Conservation (phyloP, 2,113 vertebrate species). For the Microtus ochrogaster region DNA sequence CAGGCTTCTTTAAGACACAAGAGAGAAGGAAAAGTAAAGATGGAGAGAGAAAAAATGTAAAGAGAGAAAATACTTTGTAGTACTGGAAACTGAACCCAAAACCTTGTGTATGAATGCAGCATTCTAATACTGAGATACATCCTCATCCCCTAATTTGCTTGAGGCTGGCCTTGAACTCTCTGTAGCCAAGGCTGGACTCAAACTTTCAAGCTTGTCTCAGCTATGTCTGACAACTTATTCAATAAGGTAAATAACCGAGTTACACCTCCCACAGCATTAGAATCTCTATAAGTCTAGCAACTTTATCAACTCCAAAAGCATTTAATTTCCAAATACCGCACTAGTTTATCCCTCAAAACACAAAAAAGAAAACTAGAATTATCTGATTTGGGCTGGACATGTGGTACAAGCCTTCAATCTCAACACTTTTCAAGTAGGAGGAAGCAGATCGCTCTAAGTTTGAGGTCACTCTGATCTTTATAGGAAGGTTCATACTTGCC, state of each 20-base stretch:
- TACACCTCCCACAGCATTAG: neutral
- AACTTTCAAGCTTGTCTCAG: neutral
- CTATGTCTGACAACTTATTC: neutral
- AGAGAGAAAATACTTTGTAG: neutral
- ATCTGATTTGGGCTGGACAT: neutral
- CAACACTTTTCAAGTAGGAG: neutral
- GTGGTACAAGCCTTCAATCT: neutral
- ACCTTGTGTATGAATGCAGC: neutral
- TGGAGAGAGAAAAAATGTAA: neutral
- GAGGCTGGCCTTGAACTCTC: neutral
- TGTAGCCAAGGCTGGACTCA: neutral
- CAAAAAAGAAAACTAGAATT: neutral
- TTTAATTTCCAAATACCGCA: slow-evolving; percentile 4
- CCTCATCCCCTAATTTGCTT: no score
- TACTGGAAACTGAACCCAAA: neutral
- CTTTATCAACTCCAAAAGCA: neutral
- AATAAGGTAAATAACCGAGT: slow-evolving; percentile 15
- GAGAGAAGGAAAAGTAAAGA: neutral
- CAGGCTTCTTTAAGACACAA: neutral
- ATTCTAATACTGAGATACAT: neutral
- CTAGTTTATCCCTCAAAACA: slow-evolving; percentile 30
- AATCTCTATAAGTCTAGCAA: neutral
- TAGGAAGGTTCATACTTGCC: neutral
- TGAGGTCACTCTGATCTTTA: neutral
- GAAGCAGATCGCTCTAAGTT: neutral